Conservation (phyloP, 2,797 vertebrate species). For the Ficedula albicollis region DNA sequence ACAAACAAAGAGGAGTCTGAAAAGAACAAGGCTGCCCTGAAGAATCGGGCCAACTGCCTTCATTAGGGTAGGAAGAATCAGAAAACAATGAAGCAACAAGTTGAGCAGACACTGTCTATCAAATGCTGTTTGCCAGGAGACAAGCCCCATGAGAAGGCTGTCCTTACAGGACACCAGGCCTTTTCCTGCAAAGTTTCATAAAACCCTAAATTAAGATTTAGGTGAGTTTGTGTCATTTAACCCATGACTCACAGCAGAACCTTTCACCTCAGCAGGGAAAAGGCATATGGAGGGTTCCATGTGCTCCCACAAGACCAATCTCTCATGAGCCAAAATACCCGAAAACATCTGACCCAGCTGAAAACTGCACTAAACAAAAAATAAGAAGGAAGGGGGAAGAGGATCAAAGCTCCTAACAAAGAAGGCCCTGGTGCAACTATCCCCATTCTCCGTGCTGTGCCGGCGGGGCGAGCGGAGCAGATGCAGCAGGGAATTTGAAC, state of each 20-base stretch:
- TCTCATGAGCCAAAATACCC: neutral
- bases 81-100: slow-evolving; percentile 67
- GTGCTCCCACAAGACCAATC: neutral
- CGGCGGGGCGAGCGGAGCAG: neutral
- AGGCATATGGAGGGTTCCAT: neutral
- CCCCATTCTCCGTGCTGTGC: neutral
- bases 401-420: slow-evolving; percentile 50
- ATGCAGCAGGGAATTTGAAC: slow-evolving; percentile 45
- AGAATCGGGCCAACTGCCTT: neutral
- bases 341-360: neutral
- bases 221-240: slow-evolving; percentile 35
- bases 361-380: neutral
- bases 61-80: neutral
- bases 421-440: neutral
- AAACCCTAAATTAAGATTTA: slow-evolving; percentile 27
- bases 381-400: neutral
- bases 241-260: neutral
- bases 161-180: neutral
- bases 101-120: slow-evolving; percentile 43
- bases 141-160: neutral
- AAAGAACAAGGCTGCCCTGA: neutral
- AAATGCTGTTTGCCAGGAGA: slow-evolving; percentile 16
- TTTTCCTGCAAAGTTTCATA: slow-evolving; percentile 30
- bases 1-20: slow-evolving; percentile 57
- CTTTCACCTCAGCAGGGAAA: neutral